A percentile compares a stretch with the other conserved stretches of the same genome.
Conservation (phyloP, 2,888 invertebrate genomes). For the Conistra vaccinii region DNA sequence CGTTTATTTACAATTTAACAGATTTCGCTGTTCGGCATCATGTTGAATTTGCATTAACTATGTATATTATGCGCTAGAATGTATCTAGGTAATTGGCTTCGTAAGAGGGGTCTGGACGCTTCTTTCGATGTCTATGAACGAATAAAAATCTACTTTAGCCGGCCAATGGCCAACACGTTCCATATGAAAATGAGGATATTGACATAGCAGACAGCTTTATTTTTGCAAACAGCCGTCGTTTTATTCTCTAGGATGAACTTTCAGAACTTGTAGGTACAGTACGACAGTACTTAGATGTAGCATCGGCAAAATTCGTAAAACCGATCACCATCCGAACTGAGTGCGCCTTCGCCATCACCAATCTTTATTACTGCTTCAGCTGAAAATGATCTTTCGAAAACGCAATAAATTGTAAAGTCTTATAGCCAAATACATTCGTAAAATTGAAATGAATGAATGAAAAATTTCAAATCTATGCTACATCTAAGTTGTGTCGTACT, state of each 20-base stretch:
- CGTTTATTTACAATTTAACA: background rate
- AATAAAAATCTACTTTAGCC: slow-evolving; percentile 26
- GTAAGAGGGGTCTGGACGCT: background rate
- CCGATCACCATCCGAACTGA: no score
- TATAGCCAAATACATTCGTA: no score
- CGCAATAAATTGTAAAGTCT: no score
- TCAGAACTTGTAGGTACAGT: no score
- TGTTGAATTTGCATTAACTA: background rate
- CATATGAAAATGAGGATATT: slow-evolving; percentile 16
- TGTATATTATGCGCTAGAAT: background rate
- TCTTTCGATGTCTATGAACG: background rate
- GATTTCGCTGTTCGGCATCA: background rate
- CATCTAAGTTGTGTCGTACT: no score
- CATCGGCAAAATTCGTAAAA: no score
- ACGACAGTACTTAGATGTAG: no score
- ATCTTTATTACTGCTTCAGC: no score
- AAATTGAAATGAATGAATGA: no score
- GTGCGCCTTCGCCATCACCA: no score
- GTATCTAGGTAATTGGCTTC: background rate
- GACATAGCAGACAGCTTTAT: slow-evolving; percentile 10
- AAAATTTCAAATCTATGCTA: no score
- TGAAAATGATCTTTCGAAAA: no score
- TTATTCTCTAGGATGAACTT: slow-evolving; percentile 4
- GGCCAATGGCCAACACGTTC: background rate
- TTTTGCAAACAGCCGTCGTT: slow-evolving; percentile 2